Evolutionary conservation across 53 echinoderm and acorn worm genomes (phyloP), one percentile per base, ranked within the genome.

Genomic region (Zoroaster sp.): DNA sequence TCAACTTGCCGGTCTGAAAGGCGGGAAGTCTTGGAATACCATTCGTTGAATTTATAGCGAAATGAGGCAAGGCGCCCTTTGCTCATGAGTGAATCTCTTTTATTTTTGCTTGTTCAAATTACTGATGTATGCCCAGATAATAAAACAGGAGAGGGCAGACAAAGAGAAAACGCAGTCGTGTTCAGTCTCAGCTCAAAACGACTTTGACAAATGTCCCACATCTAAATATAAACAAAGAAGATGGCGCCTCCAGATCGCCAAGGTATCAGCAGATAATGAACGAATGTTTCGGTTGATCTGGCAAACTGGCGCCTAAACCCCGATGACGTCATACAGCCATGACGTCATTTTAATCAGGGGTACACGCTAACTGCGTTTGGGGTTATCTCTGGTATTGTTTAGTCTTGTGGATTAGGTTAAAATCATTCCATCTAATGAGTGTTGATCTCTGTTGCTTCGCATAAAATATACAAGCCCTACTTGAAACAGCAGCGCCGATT

Each of bases 321-420:
- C 38, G 36, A 59, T 52, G 52, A 51, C 52, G 49, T 71, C 71
- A 47, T 5, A 36, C 54, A 36, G 35, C 71, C 49, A 54, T 85
- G 46, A 85, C 85, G 85, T 85, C 85, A 85, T 71, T 85, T 49
- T 85, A 45, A 85, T 85, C 85, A 85, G 47, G 85, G 20, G 47
- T 32, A 34, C 34, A n/a, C n/a, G 25, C 45, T 0, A 59, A 28
- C 63, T 59, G 28, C 28, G 21, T n/a, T n/a, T n/a, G n/a, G n/a
- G n/a, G 63, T 59, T 59, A 59, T 59, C 63, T 8, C 63, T 59
- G 28, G 63, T 28, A 25, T 59, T 59, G 63, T 59, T 59, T 59
- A 59, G 63, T 59, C 63, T 59, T 28, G 63, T 28, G 63, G 63
- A 21, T 59, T 59, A 10, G 63, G 1, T 59, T 59, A 28, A 59